Evolutionary conservation across 1,140 invertebrate species (phyloP), one percentile per base, ranked within the genome.

Genomic region (Pissodes strobi): DNA sequence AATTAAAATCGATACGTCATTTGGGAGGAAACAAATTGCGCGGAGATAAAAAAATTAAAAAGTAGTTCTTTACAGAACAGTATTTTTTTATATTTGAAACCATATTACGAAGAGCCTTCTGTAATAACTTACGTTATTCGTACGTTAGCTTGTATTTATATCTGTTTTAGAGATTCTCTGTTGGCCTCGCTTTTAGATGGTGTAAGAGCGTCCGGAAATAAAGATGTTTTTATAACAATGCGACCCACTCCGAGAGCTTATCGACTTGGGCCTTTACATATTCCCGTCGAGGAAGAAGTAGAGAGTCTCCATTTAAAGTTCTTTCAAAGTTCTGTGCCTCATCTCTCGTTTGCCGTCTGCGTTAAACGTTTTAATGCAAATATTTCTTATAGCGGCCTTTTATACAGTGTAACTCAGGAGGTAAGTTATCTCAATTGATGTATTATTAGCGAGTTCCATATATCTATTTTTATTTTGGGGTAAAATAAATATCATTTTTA

Each of bases 201-300:
- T 39, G 94, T 98, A 9, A 83, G 97, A 69, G 95, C 94, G 13
- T 95, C 95, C 19, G 97, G 97, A 1, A 99, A 99, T 78, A 85
- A 91, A 72, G 94, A 99, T 82, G 92, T 99, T n/a, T 95, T 97
- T 81, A 92, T 99, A 1, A 91, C 91, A 73, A 96, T 96, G 83
- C 82, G 81, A 48, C 83, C 84, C 13, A 94, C 94, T 41, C 85
- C 90, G 39, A 82, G 94, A 61, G 93, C 93, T 0, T 90, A 92
- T 72, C 82, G 97, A 64, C 84, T 97, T 61, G 92, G 95, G 34
- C 96, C 96, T 18, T 84, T 97, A 38, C 89, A 88, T 74, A 85
- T 89, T 39, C 86, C 90, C 5, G 90, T 98, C 0, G 97, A 98
- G 73, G 95, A 98, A 81, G 97, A 99, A 79, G 90, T 95, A 1